These are phyloP conservation scores for Hartigia nigra DNA, from an alignment of 2,888 invertebrate genomes.

Conservation along the genomic window DNA sequence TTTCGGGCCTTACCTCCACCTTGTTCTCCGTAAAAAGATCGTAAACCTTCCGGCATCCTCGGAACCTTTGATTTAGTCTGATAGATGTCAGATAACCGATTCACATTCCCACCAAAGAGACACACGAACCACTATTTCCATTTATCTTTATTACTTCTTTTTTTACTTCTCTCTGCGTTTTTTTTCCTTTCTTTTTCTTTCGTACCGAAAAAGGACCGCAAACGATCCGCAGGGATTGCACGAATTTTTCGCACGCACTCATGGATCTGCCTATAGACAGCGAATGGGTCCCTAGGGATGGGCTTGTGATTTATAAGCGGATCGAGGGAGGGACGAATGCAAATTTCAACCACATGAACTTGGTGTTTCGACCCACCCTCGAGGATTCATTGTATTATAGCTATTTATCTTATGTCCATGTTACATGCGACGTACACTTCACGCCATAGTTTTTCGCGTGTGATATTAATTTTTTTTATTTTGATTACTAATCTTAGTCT, in stretches of 20 bases:
- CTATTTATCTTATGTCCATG: slow-evolving; percentile 52
- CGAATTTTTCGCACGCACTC: slow-evolving; percentile 18
- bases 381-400: slow-evolving; percentile 54
- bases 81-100: not conserved
- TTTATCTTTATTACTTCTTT: not conserved
- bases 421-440: not conserved
- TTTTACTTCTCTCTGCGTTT: not conserved
- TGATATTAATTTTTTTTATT: not conserved
- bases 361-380: slow-evolving; percentile 39
- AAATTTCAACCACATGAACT: slow-evolving; percentile 59
- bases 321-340: slow-evolving; percentile 54
- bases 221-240: slow-evolving; percentile 27
- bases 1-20: slow-evolving; percentile 26
- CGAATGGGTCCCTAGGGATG: not conserved
- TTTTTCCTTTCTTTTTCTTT: slow-evolving; percentile 4
- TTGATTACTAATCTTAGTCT: no score
- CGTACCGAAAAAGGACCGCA: slow-evolving; percentile 21
- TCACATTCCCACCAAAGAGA: not conserved
- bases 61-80: not conserved
- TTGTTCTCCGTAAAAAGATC: slow-evolving; percentile 22
- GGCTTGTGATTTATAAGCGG: slow-evolving; percentile 58
- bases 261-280: not conserved
- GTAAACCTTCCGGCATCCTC: slow-evolving; percentile 17
- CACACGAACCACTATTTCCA: not conserved
- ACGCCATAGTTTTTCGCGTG: not conserved